Percentiles rank a stretch among this genome's conserved stretches.
phyloP scores from a whole-genome alignment of 2,888 invertebrate genomes.

The Pinctada fucata region DNA sequence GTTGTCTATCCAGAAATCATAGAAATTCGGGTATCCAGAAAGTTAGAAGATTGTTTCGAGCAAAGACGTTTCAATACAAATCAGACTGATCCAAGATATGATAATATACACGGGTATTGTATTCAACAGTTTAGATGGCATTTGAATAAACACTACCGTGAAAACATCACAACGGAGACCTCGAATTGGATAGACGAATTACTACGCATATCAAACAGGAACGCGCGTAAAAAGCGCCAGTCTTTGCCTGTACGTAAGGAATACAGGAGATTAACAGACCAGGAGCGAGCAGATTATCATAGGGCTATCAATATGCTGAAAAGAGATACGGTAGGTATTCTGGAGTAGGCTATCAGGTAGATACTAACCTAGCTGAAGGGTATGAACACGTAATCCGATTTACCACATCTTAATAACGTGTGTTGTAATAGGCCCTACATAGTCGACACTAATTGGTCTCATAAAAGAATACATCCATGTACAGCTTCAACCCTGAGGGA shows the following conservation, averaged over 20 bases:
- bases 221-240: conserved; percentile 13
- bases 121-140: conserved; percentile 38
- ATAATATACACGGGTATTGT: conserved; percentile 35
- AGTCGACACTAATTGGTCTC: no score
- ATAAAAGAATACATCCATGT: no score
- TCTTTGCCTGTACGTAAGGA: conserved; percentile 30
- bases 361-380: neutral
- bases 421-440: no score
- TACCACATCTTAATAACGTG: no score
- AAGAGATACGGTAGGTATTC: conserved; percentile 38
- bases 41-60: conserved; percentile 31
- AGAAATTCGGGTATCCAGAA: conserved; percentile 24
- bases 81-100: conserved; percentile 22
- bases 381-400: no score
- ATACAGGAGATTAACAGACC: conserved; percentile 37
- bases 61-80: conserved; percentile 29
- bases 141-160: conserved; percentile 18
- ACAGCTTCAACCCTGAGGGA: no score
- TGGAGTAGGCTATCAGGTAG: neutral
- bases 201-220: conserved; percentile 36
- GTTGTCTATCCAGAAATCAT: conserved; percentile 18
- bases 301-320: conserved; percentile 41
- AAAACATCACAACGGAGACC: conserved; percentile 36
- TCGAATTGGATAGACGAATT: conserved; percentile 37
- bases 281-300: conserved; percentile 33